Evolutionary conservation across 2,797 vertebrate genomes (phyloP).

Genomic region (Delichon dasypus): DNA sequence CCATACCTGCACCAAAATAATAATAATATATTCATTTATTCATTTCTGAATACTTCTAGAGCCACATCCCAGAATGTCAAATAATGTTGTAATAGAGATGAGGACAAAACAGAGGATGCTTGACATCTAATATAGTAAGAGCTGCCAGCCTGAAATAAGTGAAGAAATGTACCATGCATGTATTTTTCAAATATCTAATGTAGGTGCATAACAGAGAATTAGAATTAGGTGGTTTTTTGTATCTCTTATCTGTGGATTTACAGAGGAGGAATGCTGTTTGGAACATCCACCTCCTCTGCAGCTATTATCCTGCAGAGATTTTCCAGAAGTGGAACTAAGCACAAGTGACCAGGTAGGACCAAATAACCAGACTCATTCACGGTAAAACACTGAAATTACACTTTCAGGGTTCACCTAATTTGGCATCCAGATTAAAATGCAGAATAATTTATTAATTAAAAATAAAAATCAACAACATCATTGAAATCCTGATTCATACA

Average conservation of each 20-base stretch:
- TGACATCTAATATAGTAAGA: slow-evolving; percentile 64
- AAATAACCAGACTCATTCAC: neutral
- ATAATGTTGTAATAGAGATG: slow-evolving; percentile 63
- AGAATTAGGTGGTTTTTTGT: neutral
- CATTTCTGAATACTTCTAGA: slow-evolving; percentile 64
- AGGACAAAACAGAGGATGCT: slow-evolving; percentile 49
- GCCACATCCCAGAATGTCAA: slow-evolving; percentile 55
- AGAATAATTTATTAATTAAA: neutral
- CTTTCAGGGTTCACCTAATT: neutral
- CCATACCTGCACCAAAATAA: slow-evolving; percentile 44
- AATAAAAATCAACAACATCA: neutral
- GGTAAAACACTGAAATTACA: neutral
- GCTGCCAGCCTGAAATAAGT: slow-evolving; percentile 51
- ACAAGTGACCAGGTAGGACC: neutral
- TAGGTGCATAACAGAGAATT: neutral
- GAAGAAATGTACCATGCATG: slow-evolving; percentile 5
- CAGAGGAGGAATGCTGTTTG: neutral
- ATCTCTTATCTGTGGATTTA: neutral
- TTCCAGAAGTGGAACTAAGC: neutral
- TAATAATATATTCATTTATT: slow-evolving; percentile 63
- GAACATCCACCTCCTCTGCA: neutral
- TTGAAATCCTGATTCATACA: neutral
- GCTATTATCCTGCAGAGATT: neutral
- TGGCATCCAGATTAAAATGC: neutral
- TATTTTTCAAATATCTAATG: neutral